Evolutionary conservation across 1,140 invertebrate genomes (phyloP).

Genomic region (Heliothis subflexa): DNA sequence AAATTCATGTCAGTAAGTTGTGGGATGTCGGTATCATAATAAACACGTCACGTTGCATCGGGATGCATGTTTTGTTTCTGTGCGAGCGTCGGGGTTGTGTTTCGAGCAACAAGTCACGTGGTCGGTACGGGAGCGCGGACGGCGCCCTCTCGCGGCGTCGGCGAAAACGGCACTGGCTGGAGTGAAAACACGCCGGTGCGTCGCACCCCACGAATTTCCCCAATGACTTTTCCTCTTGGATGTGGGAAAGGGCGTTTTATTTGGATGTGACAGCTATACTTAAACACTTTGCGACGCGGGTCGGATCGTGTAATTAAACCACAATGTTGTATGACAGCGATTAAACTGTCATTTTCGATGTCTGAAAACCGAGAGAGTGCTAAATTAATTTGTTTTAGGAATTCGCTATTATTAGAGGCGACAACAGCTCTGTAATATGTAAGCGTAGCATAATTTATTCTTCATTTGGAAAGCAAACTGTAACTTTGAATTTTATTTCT

Average conservation of each 20-base stretch:
- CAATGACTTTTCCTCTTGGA: conserved; percentile 79
- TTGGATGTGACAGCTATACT: conserved; percentile 64
- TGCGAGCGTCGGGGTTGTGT: conserved; percentile 26
- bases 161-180: conserved; percentile 78
- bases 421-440: not conserved
- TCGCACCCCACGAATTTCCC: conserved; percentile 82
- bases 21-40: conserved; percentile 58
- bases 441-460: conserved; percentile 5
- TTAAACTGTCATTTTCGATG: conserved; percentile 48
- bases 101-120: conserved; percentile 80
- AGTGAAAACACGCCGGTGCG: conserved; percentile 77
- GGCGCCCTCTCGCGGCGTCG: conserved; percentile 81
- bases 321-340: conserved; percentile 41
- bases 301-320: conserved; percentile 48
- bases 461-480: conserved; percentile 11
- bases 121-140: conserved; percentile 55
- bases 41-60: conserved; percentile 56
- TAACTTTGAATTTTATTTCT: not conserved
- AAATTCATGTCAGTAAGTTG: conserved; percentile 74
- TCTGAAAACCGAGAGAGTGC: conserved; percentile 27
- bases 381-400: conserved; percentile 40
- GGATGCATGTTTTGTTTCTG: conserved; percentile 61
- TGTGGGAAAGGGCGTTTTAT: conserved; percentile 64
- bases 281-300: conserved; percentile 41
- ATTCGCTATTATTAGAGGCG: conserved; percentile 22